Evolutionary conservation across 2,888 invertebrate species (phyloP).

Genomic region (Eilema depressum): DNA sequence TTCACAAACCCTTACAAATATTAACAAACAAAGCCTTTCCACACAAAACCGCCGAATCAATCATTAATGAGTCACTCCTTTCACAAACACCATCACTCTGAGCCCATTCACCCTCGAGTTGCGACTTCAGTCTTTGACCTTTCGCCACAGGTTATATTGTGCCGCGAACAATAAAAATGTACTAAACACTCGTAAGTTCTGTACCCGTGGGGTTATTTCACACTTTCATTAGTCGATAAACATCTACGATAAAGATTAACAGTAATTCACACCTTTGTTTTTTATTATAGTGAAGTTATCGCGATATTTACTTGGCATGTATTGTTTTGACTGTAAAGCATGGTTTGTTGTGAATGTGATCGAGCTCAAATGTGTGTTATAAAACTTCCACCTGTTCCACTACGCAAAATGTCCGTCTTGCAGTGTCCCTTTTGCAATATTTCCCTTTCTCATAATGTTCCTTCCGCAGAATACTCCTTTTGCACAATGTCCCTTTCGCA

Average conservation of each 20-base stretch:
- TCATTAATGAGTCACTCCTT: conserved; percentile 15
- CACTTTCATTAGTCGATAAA: conserved; percentile 20
- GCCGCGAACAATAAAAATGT: not conserved
- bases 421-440: too few relatives aligned
- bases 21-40: not conserved
- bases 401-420: too few relatives aligned
- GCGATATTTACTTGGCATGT: too few relatives aligned
- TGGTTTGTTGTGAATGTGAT: too few relatives aligned
- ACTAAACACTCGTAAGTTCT: not conserved
- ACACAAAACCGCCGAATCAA: not conserved
- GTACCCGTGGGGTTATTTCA: conserved; percentile 11
- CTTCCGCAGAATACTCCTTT: too few relatives aligned
- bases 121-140: conserved; percentile 23
- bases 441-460: too few relatives aligned
- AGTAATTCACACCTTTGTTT: not conserved
- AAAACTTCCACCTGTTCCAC: too few relatives aligned
- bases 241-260: not conserved
- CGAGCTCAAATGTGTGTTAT: too few relatives aligned
- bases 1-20: not conserved
- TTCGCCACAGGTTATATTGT: not conserved
- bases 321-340: too few relatives aligned
- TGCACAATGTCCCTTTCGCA: too few relatives aligned
- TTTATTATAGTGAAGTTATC: not conserved
- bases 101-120: conserved; percentile 11
- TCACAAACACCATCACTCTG: not conserved